Base-by-base conservation (phyloP, 2,113 vertebrate genomes). In the Eulemur rufifrons region DNA sequence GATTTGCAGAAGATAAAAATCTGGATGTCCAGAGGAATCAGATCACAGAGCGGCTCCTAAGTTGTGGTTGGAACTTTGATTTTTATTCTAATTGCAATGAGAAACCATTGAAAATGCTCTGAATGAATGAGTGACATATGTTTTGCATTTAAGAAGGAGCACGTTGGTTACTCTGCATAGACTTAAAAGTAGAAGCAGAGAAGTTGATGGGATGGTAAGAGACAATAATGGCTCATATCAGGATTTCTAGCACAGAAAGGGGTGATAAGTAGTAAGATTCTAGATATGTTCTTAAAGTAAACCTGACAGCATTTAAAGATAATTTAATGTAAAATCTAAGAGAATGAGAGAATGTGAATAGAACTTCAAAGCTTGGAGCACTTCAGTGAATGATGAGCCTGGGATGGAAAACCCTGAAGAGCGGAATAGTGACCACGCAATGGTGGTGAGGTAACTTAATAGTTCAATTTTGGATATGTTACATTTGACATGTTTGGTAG, bases 1-100 rank as follows among this genome's bases (percentile, higher is more conserved):
- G 15, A 54, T 89, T 76, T 86, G 3, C 39, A 59, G 52, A 8
- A 89, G 27, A 82, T n/a, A 56, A 94, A 82, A 92, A 52, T 78
- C 47, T 32, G 29, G 7, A 27, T 2, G 2, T 86, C 8, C 25
- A 74, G 29, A 83, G 21, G 18, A 29, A 47, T 29, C 17, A 54
- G 64, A 39, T 78, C 39, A 81, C 29, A 91, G 4, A 66, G 37
- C 6, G 25, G 7, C 29, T 66, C 21, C 21, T 34, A 63, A 29
- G 1, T 47, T 77, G 14, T 47, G 42, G 15, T 14, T 50, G 54
- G 29, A 27, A 68, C 32, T 91, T 89, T 54, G 6, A 27, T 21
- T 83, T 88, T 76, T 32, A 71, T 86, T 95, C 21, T 71, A 47
- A n/a, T 20, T 80, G n/a, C 42, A 87, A 3, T 52, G 52, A 25